Evolutionary conservation across 2,888 invertebrate species (phyloP).

Genomic region (Pseudococcus jackbeardsleyi): DNA sequence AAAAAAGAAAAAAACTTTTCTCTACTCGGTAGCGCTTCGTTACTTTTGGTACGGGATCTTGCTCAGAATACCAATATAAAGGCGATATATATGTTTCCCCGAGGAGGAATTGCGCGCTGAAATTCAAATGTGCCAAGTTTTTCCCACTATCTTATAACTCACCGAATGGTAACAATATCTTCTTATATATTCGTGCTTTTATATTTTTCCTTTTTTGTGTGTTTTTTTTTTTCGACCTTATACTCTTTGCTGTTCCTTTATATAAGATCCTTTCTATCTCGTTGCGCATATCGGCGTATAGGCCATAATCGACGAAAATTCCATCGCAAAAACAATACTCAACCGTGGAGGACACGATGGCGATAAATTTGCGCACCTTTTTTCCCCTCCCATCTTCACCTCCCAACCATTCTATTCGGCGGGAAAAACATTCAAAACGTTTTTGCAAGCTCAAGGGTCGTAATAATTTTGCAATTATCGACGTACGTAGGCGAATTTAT

Average conservation of each 20-base stretch:
- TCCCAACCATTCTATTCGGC: neutral
- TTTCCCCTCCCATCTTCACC: neutral
- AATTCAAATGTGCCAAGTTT: conserved; percentile 64
- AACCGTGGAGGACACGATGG: neutral
- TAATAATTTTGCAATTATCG: conserved; percentile 49
- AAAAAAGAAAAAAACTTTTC: conserved; percentile 47
- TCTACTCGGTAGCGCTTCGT: conserved; percentile 58
- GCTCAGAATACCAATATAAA: conserved; percentile 61
- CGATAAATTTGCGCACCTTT: conserved; percentile 1
- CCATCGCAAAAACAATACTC: conserved; percentile 22
- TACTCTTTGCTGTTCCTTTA: neutral
- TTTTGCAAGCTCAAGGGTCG: conserved; percentile 25
- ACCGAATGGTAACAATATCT: conserved; percentile 56
- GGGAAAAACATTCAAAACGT: conserved; percentile 10
- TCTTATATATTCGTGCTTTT: conserved; percentile 38
- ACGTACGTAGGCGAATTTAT: conserved; percentile 45
- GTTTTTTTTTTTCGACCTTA: neutral
- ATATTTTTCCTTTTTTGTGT: neutral
- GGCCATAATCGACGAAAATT: conserved; percentile 21
- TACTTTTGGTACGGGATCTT: conserved; percentile 58
- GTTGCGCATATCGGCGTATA: neutral
- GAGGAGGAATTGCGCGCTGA: conserved; percentile 61
- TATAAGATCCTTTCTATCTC: neutral
- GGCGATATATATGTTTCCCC: conserved; percentile 62
- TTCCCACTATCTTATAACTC: conserved; percentile 56